These are phyloP conservation scores for Scomber japonicus DNA, from an alignment of 2,113 vertebrate genomes.

Conservation along the genomic window DNA sequence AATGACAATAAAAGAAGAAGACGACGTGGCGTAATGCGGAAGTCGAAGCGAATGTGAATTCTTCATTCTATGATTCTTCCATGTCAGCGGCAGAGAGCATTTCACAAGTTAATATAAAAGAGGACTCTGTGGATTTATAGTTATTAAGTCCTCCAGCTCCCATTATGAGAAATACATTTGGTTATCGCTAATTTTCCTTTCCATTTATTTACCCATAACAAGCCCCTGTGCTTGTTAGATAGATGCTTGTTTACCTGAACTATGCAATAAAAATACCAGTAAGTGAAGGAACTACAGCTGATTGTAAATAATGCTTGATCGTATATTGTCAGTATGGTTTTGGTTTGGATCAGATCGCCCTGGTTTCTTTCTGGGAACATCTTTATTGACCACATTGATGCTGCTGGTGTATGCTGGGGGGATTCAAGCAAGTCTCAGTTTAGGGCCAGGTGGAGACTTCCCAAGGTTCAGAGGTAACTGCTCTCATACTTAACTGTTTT, in stretches of 20 bases:
- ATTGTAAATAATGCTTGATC: slow-evolving; percentile 64
- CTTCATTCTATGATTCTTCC: background rate
- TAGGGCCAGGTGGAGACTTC: slow-evolving; percentile 82
- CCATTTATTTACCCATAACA: background rate
- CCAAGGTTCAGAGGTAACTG: slow-evolving; percentile 81
- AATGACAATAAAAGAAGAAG: slow-evolving; percentile 20
- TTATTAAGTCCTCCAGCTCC: background rate
- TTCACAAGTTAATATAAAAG: background rate
- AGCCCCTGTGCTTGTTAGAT: background rate
- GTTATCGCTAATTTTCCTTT: background rate
- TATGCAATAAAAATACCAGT: background rate
- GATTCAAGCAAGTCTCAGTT: slow-evolving; percentile 77
- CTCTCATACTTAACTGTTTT: background rate
- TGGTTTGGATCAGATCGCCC: slow-evolving; percentile 74
- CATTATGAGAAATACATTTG: background rate
- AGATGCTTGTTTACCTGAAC: slow-evolving; percentile 1
- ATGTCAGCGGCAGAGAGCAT: background rate
- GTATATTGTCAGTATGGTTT: slow-evolving; percentile 64
- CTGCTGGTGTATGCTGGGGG: slow-evolving; percentile 72
- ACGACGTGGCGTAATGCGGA: slow-evolving; percentile 27
- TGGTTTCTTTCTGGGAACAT: slow-evolving; percentile 82
- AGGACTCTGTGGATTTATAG: background rate
- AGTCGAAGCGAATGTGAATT: background rate
- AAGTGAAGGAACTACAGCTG: background rate
- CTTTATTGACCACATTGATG: slow-evolving; percentile 47